phyloP scores from a whole-genome alignment of 2,888 invertebrate genomes.

The Amitus sp. region DNA sequence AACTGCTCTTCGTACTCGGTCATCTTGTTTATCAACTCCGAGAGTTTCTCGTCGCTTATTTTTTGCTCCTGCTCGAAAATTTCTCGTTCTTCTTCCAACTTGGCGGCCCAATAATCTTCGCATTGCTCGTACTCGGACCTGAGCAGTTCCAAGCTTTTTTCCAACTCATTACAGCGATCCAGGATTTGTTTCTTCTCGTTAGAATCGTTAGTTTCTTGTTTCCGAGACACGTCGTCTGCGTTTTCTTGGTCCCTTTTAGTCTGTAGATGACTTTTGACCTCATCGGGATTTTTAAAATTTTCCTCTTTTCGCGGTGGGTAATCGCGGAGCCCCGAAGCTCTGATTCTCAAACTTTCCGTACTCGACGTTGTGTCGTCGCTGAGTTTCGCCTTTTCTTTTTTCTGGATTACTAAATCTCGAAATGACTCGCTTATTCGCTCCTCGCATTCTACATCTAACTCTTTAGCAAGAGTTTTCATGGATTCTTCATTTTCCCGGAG shows the following conservation, averaged over 20 bases:
- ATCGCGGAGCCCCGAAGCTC: conserved; percentile 52
- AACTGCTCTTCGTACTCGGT: conserved; percentile 84
- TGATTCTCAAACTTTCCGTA: conserved; percentile 43
- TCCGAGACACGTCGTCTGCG: conserved; percentile 39
- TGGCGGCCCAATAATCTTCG: conserved; percentile 87
- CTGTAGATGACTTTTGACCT: conserved; percentile 15
- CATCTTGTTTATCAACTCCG: conserved; percentile 78
- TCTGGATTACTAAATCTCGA: conserved; percentile 44
- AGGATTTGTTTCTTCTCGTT: conserved; percentile 64
- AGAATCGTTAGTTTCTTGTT: conserved; percentile 61
- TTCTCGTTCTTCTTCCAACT: conserved; percentile 81
- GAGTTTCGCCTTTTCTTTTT: conserved; percentile 34
- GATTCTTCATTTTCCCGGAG: conserved; percentile 21
- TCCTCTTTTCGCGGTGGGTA: conserved; percentile 59
- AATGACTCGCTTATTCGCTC: conserved; percentile 44
- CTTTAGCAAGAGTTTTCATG: conserved; percentile 38
- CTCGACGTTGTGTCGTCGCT: conserved; percentile 34
- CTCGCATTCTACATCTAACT: conserved; percentile 44
- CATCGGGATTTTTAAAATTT: conserved; percentile 36
- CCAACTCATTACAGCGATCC: conserved; percentile 74
- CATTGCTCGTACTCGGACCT: conserved; percentile 83
- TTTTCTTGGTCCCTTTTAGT: conserved; percentile 16
- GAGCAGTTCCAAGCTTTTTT: conserved; percentile 79
- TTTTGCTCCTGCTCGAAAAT: conserved; percentile 80
- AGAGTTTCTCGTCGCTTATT: conserved; percentile 79